These are phyloP conservation scores for Eupeodes latifasciatus DNA, from an alignment of 2,888 invertebrate species.

Conservation along the genomic window DNA sequence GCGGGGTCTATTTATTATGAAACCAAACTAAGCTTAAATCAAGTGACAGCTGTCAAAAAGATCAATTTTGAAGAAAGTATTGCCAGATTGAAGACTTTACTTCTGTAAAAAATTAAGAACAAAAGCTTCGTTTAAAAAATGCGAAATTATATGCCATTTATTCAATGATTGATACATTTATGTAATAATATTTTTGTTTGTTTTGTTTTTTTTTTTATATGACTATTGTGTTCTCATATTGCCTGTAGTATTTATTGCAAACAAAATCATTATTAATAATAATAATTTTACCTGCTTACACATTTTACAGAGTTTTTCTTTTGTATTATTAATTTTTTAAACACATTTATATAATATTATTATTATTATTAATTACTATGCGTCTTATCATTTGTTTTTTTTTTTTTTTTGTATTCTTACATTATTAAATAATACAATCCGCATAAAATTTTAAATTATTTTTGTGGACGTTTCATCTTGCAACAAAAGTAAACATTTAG, in stretches of 20 bases:
- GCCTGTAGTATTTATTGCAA: slow-evolving; percentile 58
- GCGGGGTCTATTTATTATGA: too few relatives aligned
- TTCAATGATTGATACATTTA: slow-evolving; percentile 72
- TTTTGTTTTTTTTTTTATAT: slow-evolving; percentile 43
- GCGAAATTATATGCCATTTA: slow-evolving; percentile 76
- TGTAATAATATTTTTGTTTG: slow-evolving; percentile 14
- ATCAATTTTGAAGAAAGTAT: too few relatives aligned
- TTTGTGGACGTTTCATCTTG: slow-evolving; percentile 19
- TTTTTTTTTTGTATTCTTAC: slow-evolving; percentile 20
- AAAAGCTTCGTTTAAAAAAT: slow-evolving; percentile 61
- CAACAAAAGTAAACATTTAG: background rate
- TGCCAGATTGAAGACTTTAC: too few relatives aligned
- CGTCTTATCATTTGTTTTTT: slow-evolving; percentile 27
- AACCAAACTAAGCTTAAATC: too few relatives aligned
- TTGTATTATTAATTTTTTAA: slow-evolving; percentile 55
- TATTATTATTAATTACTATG: slow-evolving; percentile 28
- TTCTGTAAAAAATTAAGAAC: background rate
- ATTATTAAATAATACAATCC: slow-evolving; percentile 59
- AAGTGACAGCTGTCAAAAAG: too few relatives aligned
- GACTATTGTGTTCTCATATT: slow-evolving; percentile 53
- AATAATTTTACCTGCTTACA: slow-evolving; percentile 51
- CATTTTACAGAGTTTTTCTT: slow-evolving; percentile 60
- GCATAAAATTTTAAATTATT: background rate
- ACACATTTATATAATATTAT: slow-evolving; percentile 58
- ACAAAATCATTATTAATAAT: slow-evolving; percentile 57